phyloP scores from a whole-genome alignment of 2,113 vertebrate genomes.

The Seriola aureovittata region DNA sequence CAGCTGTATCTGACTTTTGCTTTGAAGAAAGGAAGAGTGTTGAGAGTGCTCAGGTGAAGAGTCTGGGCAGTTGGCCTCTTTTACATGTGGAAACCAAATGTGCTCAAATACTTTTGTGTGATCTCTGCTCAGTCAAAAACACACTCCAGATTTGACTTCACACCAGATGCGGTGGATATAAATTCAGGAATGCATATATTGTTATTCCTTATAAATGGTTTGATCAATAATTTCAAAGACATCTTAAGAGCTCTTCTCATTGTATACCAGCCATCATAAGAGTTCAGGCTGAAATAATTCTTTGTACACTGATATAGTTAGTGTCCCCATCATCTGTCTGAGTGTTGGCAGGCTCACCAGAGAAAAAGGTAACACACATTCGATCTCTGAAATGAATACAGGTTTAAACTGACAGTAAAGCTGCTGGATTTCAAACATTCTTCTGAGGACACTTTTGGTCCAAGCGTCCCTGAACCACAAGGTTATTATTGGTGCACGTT shows the following conservation, averaged over 20 bases:
- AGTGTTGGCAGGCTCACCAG: not conserved
- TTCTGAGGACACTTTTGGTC: not conserved
- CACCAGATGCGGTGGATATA: not conserved
- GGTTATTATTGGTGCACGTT: not conserved
- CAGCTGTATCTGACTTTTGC: not conserved
- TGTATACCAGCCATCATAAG: not conserved
- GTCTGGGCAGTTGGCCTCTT: not conserved
- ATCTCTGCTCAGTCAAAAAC: not conserved
- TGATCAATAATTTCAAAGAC: conserved; percentile 1
- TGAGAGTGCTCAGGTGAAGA: not conserved
- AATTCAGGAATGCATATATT: not conserved
- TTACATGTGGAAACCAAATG: conserved; percentile 33
- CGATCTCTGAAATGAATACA: not conserved
- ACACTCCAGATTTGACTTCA: not conserved
- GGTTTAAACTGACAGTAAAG: not conserved
- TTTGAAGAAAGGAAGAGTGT: not conserved
- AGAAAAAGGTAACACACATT: not conserved
- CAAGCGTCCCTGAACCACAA: not conserved
- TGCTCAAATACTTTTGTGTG: not conserved
- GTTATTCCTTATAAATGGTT: not conserved
- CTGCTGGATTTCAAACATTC: not conserved
- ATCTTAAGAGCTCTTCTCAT: not conserved
- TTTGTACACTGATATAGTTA: not conserved
- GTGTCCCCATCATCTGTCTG: not conserved
- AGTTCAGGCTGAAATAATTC: not conserved